A percentile compares a stretch with the other conserved stretches of the same genome.
These are phyloP conservation scores for Adelges cooleyi DNA, from an alignment of 1,140 invertebrate genomes.

Conservation along the genomic window DNA sequence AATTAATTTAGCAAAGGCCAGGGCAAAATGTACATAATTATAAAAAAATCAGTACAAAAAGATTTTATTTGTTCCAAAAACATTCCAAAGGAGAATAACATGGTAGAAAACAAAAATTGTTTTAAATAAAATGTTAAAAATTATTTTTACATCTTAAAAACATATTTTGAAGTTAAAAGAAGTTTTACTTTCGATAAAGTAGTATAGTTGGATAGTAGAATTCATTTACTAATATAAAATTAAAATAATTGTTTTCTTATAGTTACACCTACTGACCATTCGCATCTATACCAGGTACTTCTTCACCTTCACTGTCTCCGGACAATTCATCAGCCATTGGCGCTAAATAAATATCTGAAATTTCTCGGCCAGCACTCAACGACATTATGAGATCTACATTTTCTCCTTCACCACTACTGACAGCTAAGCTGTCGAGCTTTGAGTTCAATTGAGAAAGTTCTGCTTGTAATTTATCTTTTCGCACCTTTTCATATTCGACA, in stretches of 20 bases:
- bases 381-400: conserved; percentile 42
- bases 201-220: background rate
- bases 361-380: conserved; percentile 45
- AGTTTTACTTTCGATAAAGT: no score
- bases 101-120: no score
- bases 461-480: conserved; percentile 40
- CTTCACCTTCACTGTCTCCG: conserved; percentile 57
- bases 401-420: conserved; percentile 34
- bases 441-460: conserved; percentile 1
- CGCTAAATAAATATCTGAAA: conserved; percentile 54
- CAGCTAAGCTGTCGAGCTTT: conserved; percentile 6
- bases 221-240: background rate
- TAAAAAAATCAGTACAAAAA: no score
- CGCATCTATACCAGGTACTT: conserved; percentile 33
- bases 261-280: background rate
- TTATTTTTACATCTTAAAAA: no score
- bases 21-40: no score
- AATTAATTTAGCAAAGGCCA: no score
- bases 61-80: no score
- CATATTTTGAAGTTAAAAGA: no score
- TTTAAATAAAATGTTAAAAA: no score
- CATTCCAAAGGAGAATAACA: no score
- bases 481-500: conserved; percentile 56
- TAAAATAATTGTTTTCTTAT: no score
- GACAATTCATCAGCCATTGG: conserved; percentile 58